Conservation (phyloP, 2,113 vertebrate genomes). For the Ageneiosus marmoratus region DNA sequence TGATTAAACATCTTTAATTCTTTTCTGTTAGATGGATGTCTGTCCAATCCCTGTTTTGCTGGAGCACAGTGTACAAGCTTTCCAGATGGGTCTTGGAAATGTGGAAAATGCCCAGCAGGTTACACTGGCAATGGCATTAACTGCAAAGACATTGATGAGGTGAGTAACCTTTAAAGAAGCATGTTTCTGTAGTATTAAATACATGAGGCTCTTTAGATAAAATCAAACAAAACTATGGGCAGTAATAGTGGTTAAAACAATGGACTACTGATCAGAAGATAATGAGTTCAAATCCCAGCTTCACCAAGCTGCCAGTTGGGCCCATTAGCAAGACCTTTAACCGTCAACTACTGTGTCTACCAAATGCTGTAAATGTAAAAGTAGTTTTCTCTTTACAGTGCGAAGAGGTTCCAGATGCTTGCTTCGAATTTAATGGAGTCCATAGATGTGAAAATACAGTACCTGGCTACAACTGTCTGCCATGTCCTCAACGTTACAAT, state of each 20-base stretch:
- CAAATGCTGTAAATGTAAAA: too few species aligned
- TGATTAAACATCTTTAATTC: neutral
- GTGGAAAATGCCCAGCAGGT: slow-evolving; percentile 88
- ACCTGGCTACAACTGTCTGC: slow-evolving; percentile 94
- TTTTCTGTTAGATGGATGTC: slow-evolving; percentile 84
- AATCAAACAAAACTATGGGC: too few species aligned
- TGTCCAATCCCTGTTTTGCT: slow-evolving; percentile 96
- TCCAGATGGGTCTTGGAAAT: slow-evolving; percentile 94
- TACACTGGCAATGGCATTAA: slow-evolving; percentile 89
- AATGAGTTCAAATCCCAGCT: too few species aligned
- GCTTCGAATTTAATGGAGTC: slow-evolving; percentile 87
- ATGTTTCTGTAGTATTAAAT: slow-evolving; percentile 1
- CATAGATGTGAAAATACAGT: slow-evolving; percentile 93
- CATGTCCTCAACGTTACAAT: slow-evolving; percentile 88
- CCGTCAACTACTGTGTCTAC: too few species aligned
- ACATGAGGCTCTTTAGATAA: neutral
- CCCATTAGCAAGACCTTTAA: too few species aligned
- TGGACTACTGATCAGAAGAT: too few species aligned
- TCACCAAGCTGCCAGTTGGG: too few species aligned
- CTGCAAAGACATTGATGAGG: slow-evolving; percentile 94
- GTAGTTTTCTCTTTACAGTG: slow-evolving; percentile 76
- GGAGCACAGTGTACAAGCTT: slow-evolving; percentile 88
- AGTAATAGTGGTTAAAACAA: too few species aligned
- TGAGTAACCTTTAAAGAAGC: slow-evolving; percentile 56
- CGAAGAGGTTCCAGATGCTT: slow-evolving; percentile 87